Evolutionary conservation across 2,888 invertebrate genomes (phyloP), one percentile per base, ranked within the genome.

Genomic region (Danaus chrysippus): DNA sequence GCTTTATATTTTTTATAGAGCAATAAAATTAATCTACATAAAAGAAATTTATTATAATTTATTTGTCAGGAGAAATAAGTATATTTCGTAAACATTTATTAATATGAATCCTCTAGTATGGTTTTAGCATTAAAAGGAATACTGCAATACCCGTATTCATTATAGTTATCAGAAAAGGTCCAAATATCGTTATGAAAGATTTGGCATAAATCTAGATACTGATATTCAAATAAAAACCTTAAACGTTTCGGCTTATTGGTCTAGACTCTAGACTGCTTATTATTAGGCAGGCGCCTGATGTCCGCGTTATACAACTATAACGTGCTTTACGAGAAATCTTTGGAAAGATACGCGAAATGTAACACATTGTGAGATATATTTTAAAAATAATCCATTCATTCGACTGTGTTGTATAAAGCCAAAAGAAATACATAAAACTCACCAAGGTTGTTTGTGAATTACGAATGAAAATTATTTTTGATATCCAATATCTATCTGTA

Each of bases 341-440:
- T 10, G 15, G 17, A 49, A 49, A 15, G 11, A 17, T 2, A 11
- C 17, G 17, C 2, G 17, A 49, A 17, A 49, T 49, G 17, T 49
- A 17, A 3, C 10, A 46, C 46, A 10, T 5, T 43, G 17, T 49
- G 49, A 49, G 9, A 9, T 10, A 10, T 10, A n/a, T 17, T 49
- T 49, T 49, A 49, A 49, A 49, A 49, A 49, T 49, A 17, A 49
- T 49, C 9, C 49, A 10, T 49, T 49, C 49, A 49, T 17, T 49
- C 1, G 17, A 49, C 49, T 49, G 17, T 49, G 17, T 15, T 10
- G 15, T 49, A 17, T 17, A 49, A 49, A 11, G 49, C 49, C 49
- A 49, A 49, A 49, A 49, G 49, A 49, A 49, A 49, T 49, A 49
- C 49, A 49, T 49, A 17, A 49, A 49, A 49, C 17, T 15, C 1